Base-by-base conservation (phyloP, 2,888 invertebrate genomes). In the Sinohyriopsis cumingii region DNA sequence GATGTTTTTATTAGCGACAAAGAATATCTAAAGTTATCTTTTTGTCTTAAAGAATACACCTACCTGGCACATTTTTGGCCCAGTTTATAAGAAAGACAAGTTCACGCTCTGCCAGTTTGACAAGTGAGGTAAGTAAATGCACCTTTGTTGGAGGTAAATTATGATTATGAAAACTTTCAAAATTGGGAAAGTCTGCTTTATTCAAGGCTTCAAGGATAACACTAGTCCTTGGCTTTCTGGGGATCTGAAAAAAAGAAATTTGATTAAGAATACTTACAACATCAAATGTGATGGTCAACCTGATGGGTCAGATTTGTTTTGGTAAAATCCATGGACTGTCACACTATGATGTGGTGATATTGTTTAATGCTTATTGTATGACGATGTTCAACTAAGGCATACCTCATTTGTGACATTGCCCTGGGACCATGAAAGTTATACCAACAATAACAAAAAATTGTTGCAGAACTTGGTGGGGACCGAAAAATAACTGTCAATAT, bases 41-140 rank as follows among this genome's bases (percentile, higher is more conserved):
- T 33, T 1, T 7, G 25, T 7, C 19, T 33, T 25, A n/a, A 66
- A 22, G 20, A 57, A 20, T 33, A 68, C 24, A 45, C 76, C 71
- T 73, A 87, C 87, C 87, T 73, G 87, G 88, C 24, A 88, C 85
- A 77, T 85, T 84, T 75, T 87, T 88, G 7, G 88, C 88, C 88
- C 88, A 88, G 78, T 85, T 85, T 55, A 88, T 87, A 12, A 87
- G 81, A 71, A 85, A 84, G 24, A 87, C 85, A 22, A 88, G 82
- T 72, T 88, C 87, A 59, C 82, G 78, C 75, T 88, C 87, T 19
- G 85, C 85, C 45, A 88, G 76, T 73, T 85, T 84, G 64, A 87
- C 80, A 54, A 87, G 80, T 3, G 86, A 86, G 64, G 84, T 82
- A n/a, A 88, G 78, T 33, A 88, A 75, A 68, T 86, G 82, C 12